Evolutionary conservation across 2,888 invertebrate genomes (phyloP).

Genomic region (Acronicta leporina): DNA sequence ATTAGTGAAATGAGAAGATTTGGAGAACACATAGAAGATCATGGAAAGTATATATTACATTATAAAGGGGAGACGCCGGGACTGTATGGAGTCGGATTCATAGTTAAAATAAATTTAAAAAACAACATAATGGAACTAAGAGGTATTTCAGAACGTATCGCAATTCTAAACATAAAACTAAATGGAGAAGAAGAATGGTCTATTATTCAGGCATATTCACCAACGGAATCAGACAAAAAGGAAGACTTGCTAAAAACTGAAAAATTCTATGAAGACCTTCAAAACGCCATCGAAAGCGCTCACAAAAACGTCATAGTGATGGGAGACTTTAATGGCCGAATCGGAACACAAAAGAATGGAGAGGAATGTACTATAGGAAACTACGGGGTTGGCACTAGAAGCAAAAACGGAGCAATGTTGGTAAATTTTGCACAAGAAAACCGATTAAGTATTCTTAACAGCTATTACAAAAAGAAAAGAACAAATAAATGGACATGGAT

Average conservation of each 20-base stretch:
- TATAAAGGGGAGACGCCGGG: too few species aligned
- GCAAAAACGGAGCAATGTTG: conserved; percentile 13
- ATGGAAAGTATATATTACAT: too few species aligned
- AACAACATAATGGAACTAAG: too few species aligned
- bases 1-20: too few species aligned
- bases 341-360: background rate
- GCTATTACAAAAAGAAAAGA: too few species aligned
- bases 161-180: too few species aligned
- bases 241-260: background rate
- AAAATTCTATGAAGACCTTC: background rate
- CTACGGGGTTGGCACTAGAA: conserved; percentile 8
- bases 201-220: conserved; percentile 3
- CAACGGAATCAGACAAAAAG: conserved; percentile 3
- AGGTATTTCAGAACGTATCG: too few species aligned
- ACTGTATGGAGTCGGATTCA: too few species aligned
- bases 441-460: too few species aligned
- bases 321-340: background rate
- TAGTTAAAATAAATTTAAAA: too few species aligned
- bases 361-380: background rate
- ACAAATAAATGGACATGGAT: too few species aligned
- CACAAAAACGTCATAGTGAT: conserved; percentile 1
- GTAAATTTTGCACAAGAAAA: conserved; percentile 4
- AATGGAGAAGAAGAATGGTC: too few species aligned
- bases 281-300: background rate
- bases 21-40: background rate